Evolutionary conservation across 1,140 invertebrate species (phyloP), one percentile per base, ranked within the genome.

Genomic region (Nephila pilipes): DNA sequence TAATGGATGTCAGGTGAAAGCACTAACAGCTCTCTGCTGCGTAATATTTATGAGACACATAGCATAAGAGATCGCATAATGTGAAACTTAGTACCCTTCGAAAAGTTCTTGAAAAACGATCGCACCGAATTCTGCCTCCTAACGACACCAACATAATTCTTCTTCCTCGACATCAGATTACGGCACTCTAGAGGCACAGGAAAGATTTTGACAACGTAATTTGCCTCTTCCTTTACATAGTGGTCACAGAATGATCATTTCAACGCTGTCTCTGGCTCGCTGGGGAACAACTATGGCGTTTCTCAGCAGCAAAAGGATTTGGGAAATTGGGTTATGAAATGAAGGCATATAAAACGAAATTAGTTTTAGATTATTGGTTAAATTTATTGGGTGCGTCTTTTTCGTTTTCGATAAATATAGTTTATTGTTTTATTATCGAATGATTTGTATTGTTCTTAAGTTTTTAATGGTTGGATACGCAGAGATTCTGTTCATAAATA

Each of bases 41-140:
- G 69, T 29, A 32, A 75, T 75, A 75, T 75, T 75, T 75, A 75
- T 75, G 69, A 32, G 69, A 36, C 69, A 75, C 69, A 75, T 75
- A 75, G 32, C 69, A 36, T 18, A 75, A 20, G 69, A 75, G 69
- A 75, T 75, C 69, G 69, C 29, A 75, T 75, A 18, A 32, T 75
- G 69, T 75, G 29, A 75, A 75, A 75, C 69, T 75, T 6, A 32
- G 69, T 75, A 29, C 69, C 69, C 69, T 75, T 75, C 69, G 69
- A 75, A 75, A 75, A 75, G 69, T 75, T 75, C 69, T 75, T 75
- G 69, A 75, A 75, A 75, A 75, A 75, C 69, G 69, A 75, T 75
- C 69, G 18, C 58, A 16, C 18, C 58, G 58, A 60, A 60, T 60
- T 22, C 69, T 36, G 69, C 69, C 69, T 75, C 29, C 69, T 75